Base-by-base conservation (phyloP, 1,140 invertebrate species). In the Trichogramma pretiosum region DNA sequence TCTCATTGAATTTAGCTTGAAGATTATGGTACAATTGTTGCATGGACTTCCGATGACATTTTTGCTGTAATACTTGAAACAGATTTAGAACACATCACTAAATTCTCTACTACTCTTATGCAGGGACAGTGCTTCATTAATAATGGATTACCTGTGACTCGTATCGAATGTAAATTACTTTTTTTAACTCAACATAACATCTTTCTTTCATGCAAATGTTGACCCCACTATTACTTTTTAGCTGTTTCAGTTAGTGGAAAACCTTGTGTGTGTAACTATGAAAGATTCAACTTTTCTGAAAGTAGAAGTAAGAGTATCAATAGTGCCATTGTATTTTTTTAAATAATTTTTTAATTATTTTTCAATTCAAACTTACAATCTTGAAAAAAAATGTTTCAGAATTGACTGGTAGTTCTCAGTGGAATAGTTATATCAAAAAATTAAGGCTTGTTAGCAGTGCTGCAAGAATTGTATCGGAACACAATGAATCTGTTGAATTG, bases 21-120 rank as follows among this genome's bases (percentile, higher is more conserved):
- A 64, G 73, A 80, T 57, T 83, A 78, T 58, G 81, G 82, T 50
- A 68, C 75, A 56, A 72, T 78, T 30, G 65, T 78, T 35, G 78
- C 81, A 30, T 84, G 81, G 82, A 80, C 74, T 45, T 72, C 74
- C 13, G 70, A 74, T 41, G 74, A 78, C 57, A 68, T 71, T 59
- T 76, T 84, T 52, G 75, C 75, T 30, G 58, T 81, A 22, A 73
- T 84, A 50, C 55, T 84, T 40, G 77, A 80, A 58, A 79, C 79
- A 30, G 79, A 84, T 64, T 61, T 82, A 46, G 72, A 81, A 46
- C 74, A 78, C 53, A 67, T 84, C 26, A 74, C 77, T 9, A 75
- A 77, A 61, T 68, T 84, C 33, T 77, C 54, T 60, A 74, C 60
- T 57, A 72, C 65, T 58, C 75, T 77, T 59, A 76, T 80, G 67